Base-by-base conservation (phyloP, 2,888 invertebrate species). In the Anthrax anthrax region DNA sequence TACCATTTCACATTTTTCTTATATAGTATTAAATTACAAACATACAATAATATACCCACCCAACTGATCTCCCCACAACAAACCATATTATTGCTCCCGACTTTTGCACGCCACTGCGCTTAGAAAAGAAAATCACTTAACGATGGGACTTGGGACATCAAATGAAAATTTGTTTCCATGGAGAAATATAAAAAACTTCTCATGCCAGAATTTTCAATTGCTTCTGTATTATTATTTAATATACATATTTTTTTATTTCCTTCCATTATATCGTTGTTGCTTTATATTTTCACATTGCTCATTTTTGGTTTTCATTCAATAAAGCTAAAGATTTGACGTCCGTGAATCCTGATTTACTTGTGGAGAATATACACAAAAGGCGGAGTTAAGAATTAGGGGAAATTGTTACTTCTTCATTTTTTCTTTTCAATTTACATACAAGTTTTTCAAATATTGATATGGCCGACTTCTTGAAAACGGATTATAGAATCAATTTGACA, bases 91-190 rank as follows among this genome's bases (percentile, higher is more conserved):
- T 8, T 32, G 13, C 29, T 12, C 29, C 13, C 29, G 3, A 12
- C 12, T 41, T 38, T 38, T 19, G 37, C 18, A 46, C 46, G 42
- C 46, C 46, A 42, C 38, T 46, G 46, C 18, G 38, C 42, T 38
- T 12, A 4, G 12, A 46, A 46, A 42, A 38, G 46, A 42, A 46
- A 46, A 46, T 46, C 46, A 46, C 46, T 46, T 46, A 46, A 38
- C 29, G n/a, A 39, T 32, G 29, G 29, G 29, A 32, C 18, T 32
- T 39, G 29, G 38, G 18, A 19, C 37, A 8, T 37, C 37, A 46
- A 46, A 41, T 46, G 44, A 37, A 43, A 44, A 37, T 47, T 47
- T 50, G 50, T 50, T 42, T 44, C 47, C 50, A 47, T 50, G 47
- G 50, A 45, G 46, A 49, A 44, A 38, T 37, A 45, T 38, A 47